phyloP scores from a whole-genome alignment of 2,113 vertebrate genomes.

The Nibea coibor region DNA sequence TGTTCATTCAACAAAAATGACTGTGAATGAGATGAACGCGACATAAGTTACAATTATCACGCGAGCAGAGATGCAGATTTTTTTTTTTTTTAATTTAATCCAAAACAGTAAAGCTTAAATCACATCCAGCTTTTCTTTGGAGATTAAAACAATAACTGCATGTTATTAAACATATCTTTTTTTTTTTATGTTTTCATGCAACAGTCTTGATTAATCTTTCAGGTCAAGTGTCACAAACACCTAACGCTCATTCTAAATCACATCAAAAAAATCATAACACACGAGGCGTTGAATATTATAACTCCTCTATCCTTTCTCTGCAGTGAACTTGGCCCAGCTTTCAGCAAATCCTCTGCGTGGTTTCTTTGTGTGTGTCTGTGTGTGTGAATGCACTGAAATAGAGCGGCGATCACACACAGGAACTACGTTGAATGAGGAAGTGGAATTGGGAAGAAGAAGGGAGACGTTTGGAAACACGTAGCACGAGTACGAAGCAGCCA shows the following conservation, averaged over 20 bases:
- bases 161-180: background rate
- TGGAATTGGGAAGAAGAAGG: slow-evolving; percentile 62
- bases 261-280: background rate
- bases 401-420: slow-evolving; percentile 34
- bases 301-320: slow-evolving; percentile 1
- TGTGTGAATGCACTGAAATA: slow-evolving; percentile 46
- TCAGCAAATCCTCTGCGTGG: slow-evolving; percentile 19
- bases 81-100: background rate
- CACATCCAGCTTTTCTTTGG: slow-evolving; percentile 8
- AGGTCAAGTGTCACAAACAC: background rate
- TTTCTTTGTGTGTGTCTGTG: slow-evolving; percentile 20
- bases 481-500: slow-evolving; percentile 1
- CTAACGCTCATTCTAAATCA: background rate
- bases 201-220: background rate
- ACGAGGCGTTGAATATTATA: background rate
- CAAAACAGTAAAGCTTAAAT: slow-evolving; percentile 28
- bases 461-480: slow-evolving; percentile 48
- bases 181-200: background rate
- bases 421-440: slow-evolving; percentile 66
- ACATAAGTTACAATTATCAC: background rate
- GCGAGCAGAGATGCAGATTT: background rate
- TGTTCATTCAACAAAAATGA: background rate
- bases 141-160: slow-evolving; percentile 21
- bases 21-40: background rate
- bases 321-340: slow-evolving; percentile 36